Conservation (phyloP, 2,113 vertebrate genomes). For the Burhinus oedicnemus region DNA sequence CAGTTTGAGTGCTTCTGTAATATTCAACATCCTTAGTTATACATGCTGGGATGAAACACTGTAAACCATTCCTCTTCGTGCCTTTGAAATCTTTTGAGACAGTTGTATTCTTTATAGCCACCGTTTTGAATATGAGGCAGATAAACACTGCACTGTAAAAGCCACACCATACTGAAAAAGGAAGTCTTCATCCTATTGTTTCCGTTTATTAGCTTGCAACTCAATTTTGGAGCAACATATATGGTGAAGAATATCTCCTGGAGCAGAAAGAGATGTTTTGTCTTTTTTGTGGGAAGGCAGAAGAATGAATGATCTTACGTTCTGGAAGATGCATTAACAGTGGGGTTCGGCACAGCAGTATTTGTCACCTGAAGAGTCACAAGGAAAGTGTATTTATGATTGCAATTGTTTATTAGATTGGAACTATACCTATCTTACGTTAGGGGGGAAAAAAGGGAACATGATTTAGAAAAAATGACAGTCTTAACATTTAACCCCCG, state of each 20-base stretch:
- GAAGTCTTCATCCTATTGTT: neutral
- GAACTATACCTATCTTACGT: neutral
- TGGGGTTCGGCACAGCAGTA: neutral
- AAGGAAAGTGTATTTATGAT: neutral
- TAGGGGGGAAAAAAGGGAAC: neutral
- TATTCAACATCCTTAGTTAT: neutral
- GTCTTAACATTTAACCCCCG: neutral
- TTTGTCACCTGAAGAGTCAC: neutral
- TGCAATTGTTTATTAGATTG: neutral
- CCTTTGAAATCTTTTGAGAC: neutral
- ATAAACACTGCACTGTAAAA: neutral
- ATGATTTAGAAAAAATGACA: accelerated
- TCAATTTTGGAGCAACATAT: neutral
- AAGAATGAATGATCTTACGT: neutral
- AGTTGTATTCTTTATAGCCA: neutral
- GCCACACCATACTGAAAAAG: neutral
- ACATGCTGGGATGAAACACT: neutral
- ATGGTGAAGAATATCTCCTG: neutral
- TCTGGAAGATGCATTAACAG: neutral
- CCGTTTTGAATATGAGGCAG: neutral
- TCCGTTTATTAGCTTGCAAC: neutral
- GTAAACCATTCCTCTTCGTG: neutral
- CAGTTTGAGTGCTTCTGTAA: constrained; percentile 15
- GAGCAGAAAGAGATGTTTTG: neutral
- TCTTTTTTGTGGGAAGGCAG: neutral